These are phyloP conservation scores for Erebia ligea DNA, from an alignment of 2,888 invertebrate genomes.

Conservation along the genomic window DNA sequence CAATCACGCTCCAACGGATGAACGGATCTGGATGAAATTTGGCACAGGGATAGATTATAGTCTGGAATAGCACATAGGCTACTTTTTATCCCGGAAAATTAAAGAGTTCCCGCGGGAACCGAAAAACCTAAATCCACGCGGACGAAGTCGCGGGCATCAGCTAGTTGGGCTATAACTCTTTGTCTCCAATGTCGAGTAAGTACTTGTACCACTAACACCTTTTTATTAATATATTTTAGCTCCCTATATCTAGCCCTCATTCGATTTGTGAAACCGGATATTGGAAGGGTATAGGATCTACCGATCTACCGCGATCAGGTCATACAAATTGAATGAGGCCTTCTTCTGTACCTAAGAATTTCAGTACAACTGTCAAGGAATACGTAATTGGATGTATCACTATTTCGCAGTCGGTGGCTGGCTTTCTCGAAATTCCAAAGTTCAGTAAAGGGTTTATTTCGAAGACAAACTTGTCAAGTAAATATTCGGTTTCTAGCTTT, in stretches of 20 bases:
- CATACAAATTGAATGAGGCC: conserved; percentile 16
- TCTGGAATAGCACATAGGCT: too few relatives aligned
- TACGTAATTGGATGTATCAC: conserved; percentile 10
- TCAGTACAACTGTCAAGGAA: conserved; percentile 3
- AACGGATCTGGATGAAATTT: too few relatives aligned
- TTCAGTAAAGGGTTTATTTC: conserved; percentile 6
- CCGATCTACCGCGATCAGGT: neutral
- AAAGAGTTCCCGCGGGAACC: too few relatives aligned
- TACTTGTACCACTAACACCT: neutral
- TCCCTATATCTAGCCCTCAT: neutral
- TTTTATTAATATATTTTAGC: neutral
- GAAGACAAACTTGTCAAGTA: conserved; percentile 1
- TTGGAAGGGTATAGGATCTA: neutral
- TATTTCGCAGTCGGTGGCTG: conserved; percentile 11
- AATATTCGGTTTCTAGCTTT: neutral
- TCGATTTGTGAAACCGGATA: too few relatives aligned
- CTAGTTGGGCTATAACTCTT: neutral
- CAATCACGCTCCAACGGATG: too few relatives aligned
- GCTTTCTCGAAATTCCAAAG: conserved; percentile 2
- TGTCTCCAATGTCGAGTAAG: neutral
- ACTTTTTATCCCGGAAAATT: too few relatives aligned
- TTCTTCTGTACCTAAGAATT: neutral
- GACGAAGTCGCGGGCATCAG: too few relatives aligned
- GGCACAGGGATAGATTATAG: too few relatives aligned
- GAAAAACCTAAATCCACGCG: too few relatives aligned